These are phyloP conservation scores for Girardinus metallicus DNA, from an alignment of 2,797 vertebrate species.

Conservation along the genomic window DNA sequence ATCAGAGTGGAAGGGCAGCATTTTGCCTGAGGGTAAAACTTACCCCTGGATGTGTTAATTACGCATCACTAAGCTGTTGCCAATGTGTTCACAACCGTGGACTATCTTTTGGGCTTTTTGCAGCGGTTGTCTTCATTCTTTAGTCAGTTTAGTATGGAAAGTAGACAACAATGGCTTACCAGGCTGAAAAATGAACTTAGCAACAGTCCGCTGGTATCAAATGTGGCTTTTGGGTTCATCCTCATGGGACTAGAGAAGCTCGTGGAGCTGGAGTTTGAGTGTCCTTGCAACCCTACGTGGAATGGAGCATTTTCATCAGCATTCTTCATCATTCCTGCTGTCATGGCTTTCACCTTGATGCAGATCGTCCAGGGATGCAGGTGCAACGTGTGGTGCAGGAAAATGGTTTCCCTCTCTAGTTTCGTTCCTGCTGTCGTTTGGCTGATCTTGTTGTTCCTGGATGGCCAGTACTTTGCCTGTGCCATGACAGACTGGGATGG, in stretches of 20 bases:
- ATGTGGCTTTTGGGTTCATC: conserved; percentile 83
- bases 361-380: conserved; percentile 83
- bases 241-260: conserved; percentile 84
- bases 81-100: conserved; percentile 79
- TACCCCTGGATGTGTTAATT: conserved; percentile 77
- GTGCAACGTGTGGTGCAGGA: conserved; percentile 74
- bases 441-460: conserved; percentile 82
- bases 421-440: conserved; percentile 80
- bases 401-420: conserved; percentile 75
- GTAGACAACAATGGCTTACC: conserved; percentile 83
- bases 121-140: conserved; percentile 68
- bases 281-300: conserved; percentile 81
- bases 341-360: conserved; percentile 83
- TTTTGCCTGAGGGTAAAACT: conserved; percentile 78
- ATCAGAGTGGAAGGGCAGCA: conserved; percentile 78
- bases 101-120: conserved; percentile 75
- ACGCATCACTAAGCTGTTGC: conserved; percentile 81
- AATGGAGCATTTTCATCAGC: conserved; percentile 81
- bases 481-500: conserved; percentile 84
- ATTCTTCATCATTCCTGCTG: conserved; percentile 82
- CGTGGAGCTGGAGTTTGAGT: conserved; percentile 84
- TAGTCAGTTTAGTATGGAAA: conserved; percentile 81
- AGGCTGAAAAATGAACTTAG: conserved; percentile 84
- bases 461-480: conserved; percentile 83
- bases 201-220: conserved; percentile 83